A percentile compares a stretch with the other conserved stretches of the same genome.
These are phyloP conservation scores for Otocyon megalotis DNA, from an alignment of 2,113 vertebrate species.

Conservation along the genomic window DNA sequence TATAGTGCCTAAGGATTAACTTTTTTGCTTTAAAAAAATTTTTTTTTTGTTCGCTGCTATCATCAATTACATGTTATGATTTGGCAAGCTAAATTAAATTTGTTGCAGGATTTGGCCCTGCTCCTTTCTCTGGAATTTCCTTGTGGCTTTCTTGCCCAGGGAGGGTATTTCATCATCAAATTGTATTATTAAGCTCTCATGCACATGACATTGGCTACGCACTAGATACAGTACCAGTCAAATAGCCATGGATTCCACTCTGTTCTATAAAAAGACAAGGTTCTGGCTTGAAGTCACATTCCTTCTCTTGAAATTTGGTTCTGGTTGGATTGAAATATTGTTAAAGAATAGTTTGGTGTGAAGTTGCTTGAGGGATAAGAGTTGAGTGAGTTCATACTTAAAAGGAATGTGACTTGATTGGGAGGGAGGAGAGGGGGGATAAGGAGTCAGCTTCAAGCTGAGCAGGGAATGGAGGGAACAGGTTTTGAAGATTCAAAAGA, in stretches of 20 bases:
- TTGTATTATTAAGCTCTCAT: constrained; percentile 27
- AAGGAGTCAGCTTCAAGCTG: neutral
- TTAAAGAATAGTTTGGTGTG: constrained; percentile 60
- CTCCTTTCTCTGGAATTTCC: constrained; percentile 53
- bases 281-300: constrained; percentile 63
- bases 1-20: constrained; percentile 19
- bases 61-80: constrained; percentile 54
- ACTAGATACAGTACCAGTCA: neutral
- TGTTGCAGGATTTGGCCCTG: constrained; percentile 51
- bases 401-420: neutral
- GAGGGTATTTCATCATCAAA: constrained; percentile 44
- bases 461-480: neutral
- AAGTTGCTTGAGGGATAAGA: constrained; percentile 54
- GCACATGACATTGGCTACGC: neutral
- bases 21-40: neutral
- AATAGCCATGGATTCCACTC: constrained; percentile 49
- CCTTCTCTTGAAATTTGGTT: constrained; percentile 71
- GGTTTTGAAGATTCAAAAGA: constrained; percentile 31
- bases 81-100: constrained; percentile 63
- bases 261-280: constrained; percentile 74
- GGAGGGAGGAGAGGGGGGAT: neutral
- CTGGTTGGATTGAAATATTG: constrained; percentile 63
- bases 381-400: constrained; percentile 57
- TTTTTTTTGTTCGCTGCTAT: neutral
- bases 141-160: constrained; percentile 42